phyloP scores from a whole-genome alignment of 2,797 vertebrate genomes.

The Australoheros facetus region DNA sequence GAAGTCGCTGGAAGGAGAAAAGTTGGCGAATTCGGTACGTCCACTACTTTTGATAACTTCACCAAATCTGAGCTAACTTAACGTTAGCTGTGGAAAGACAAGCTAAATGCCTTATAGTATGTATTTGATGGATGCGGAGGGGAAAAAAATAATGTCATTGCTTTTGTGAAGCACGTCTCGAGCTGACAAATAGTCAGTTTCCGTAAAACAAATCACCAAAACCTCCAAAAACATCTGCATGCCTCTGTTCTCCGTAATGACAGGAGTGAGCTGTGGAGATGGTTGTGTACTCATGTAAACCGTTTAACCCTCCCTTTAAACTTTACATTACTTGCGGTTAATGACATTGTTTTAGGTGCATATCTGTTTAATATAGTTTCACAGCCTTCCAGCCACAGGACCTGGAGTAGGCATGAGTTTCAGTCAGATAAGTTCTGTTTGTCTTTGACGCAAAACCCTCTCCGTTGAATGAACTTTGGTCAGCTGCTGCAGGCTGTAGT shows the following conservation, averaged over 20 bases:
- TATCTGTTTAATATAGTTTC: slow-evolving; percentile 11
- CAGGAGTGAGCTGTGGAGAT: not conserved
- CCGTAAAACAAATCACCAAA: not conserved
- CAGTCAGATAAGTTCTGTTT: slow-evolving; percentile 80
- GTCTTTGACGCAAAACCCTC: slow-evolving; percentile 56
- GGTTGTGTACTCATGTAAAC: not conserved
- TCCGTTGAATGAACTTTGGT: slow-evolving; percentile 72
- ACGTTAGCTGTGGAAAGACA: not conserved
- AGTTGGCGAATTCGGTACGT: slow-evolving; percentile 60
- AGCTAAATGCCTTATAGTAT: not conserved
- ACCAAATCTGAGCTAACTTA: slow-evolving; percentile 6
- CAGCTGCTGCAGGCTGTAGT: slow-evolving; percentile 39
- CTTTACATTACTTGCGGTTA: not conserved
- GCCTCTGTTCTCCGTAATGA: not conserved
- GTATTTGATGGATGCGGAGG: not conserved
- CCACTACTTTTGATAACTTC: slow-evolving; percentile 20
- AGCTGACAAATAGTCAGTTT: not conserved
- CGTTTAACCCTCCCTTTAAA: not conserved
- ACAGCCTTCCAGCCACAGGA: not conserved
- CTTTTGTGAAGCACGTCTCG: not conserved
- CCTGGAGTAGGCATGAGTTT: slow-evolving; percentile 53
- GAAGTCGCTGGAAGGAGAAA: slow-evolving; percentile 11
- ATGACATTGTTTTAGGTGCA: not conserved
- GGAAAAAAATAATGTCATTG: not conserved
- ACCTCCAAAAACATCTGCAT: slow-evolving; percentile 2